Percentiles rank a stretch among this genome's conserved stretches.
phyloP scores from a whole-genome alignment of 2,888 invertebrate genomes.

The Mesorhabditis belari region DNA sequence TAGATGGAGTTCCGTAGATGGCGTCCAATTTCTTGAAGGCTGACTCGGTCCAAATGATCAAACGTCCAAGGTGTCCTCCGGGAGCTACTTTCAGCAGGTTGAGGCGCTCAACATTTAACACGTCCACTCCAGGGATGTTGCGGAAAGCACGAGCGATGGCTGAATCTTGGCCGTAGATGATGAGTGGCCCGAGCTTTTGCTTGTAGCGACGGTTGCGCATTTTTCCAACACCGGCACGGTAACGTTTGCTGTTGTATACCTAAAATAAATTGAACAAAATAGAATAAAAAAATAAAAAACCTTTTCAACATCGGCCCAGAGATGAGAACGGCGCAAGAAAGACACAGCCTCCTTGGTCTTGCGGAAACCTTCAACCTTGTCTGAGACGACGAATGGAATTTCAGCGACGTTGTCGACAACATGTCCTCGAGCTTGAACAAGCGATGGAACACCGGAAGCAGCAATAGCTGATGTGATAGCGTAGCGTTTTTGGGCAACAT shows the following conservation, averaged over 20 bases:
- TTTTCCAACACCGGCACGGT: slow-evolving; percentile 92
- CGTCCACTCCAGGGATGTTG: slow-evolving; percentile 90
- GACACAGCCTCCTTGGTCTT: slow-evolving; percentile 97
- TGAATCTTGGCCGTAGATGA: slow-evolving; percentile 85
- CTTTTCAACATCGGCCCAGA: slow-evolving; percentile 96
- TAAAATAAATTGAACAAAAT: too few species aligned
- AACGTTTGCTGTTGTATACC: slow-evolving; percentile 48
- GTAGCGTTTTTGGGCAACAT: slow-evolving; percentile 89
- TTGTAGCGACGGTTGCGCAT: slow-evolving; percentile 96
- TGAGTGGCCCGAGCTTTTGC: slow-evolving; percentile 88
- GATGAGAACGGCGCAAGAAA: slow-evolving; percentile 84
- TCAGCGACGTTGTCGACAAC: slow-evolving; percentile 73
- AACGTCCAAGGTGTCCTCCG: slow-evolving; percentile 82
- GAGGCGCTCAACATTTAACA: slow-evolving; percentile 80
- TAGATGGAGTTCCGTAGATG: slow-evolving; percentile 72
- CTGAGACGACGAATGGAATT: slow-evolving; percentile 87
- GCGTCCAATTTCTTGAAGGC: slow-evolving; percentile 83
- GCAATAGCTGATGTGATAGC: slow-evolving; percentile 94
- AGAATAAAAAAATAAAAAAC: too few species aligned
- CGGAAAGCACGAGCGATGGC: slow-evolving; percentile 91
- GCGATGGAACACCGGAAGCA: slow-evolving; percentile 88
- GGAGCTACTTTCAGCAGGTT: slow-evolving; percentile 91
- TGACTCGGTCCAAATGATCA: slow-evolving; percentile 96
- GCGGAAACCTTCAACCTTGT: slow-evolving; percentile 85
- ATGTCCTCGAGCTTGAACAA: slow-evolving; percentile 86